A percentile compares a stretch with the other conserved stretches of the same genome.
Conservation (phyloP, 2,797 vertebrate species). For the Nannoperca australis region DNA sequence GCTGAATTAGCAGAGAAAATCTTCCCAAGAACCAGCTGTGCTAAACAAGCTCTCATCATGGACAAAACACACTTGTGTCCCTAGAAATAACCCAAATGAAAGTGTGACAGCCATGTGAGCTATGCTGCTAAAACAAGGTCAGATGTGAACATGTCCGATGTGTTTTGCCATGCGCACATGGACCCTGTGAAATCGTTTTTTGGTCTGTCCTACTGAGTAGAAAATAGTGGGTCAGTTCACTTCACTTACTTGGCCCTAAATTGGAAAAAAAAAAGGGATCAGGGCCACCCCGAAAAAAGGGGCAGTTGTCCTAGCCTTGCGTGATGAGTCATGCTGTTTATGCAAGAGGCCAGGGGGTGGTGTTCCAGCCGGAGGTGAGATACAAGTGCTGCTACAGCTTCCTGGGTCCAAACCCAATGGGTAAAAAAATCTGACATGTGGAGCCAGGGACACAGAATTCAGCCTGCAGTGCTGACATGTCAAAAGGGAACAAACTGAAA, state of each 20-base stretch:
- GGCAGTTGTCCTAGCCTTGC: slow-evolving; percentile 43
- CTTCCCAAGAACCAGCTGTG: slow-evolving; percentile 19
- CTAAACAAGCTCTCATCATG: slow-evolving; percentile 10
- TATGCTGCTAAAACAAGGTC: slow-evolving; percentile 59
- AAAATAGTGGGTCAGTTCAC: slow-evolving; percentile 75
- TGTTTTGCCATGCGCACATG: slow-evolving; percentile 35
- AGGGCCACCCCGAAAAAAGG: slow-evolving; percentile 40
- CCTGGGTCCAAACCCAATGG: slow-evolving; percentile 53
- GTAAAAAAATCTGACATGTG: slow-evolving; percentile 65
- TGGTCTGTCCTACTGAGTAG: slow-evolving; percentile 39
- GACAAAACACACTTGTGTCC: slow-evolving; percentile 32
- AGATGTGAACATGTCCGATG: slow-evolving; percentile 44
- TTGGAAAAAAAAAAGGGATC: slow-evolving; percentile 31
- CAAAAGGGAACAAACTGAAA: slow-evolving; percentile 58
- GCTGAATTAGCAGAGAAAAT: slow-evolving; percentile 28
- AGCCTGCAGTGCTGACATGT: slow-evolving; percentile 62
- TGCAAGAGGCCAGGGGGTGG: slow-evolving; percentile 50
- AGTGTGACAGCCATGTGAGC: slow-evolving; percentile 35
- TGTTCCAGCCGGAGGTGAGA: slow-evolving; percentile 61
- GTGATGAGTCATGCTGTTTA: slow-evolving; percentile 76
- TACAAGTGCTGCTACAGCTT: slow-evolving; percentile 44
- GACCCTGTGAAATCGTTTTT: slow-evolving; percentile 49
- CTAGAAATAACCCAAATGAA: slow-evolving; percentile 38
- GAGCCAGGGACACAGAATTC: slow-evolving; percentile 60
- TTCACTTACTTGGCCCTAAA: slow-evolving; percentile 58